Evolutionary conservation across 1,140 invertebrate species (phyloP).

Genomic region (Drosophila rufa): DNA sequence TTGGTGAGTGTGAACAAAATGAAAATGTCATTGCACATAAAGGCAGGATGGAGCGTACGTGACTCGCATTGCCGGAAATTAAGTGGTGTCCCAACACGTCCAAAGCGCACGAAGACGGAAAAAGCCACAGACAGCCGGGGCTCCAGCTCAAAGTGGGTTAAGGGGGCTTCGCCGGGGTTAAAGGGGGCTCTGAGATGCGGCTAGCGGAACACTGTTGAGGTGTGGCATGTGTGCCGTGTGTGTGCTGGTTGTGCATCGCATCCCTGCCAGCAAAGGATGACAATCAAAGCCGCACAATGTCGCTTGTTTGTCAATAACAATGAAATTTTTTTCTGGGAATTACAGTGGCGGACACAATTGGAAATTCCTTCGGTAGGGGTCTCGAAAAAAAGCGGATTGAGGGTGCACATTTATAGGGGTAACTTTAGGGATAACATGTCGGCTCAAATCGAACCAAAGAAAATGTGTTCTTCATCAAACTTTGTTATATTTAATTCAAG

Average conservation of each 20-base stretch:
- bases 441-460: not conserved
- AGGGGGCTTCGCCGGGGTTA: constrained; percentile 6
- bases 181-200: constrained; percentile 23
- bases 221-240: constrained; percentile 24
- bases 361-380: constrained; percentile 2
- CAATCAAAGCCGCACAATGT: constrained; percentile 75
- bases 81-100: constrained; percentile 76
- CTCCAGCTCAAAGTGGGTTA: constrained; percentile 7
- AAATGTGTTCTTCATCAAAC: not conserved
- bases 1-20: constrained; percentile 66
- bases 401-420: constrained; percentile 3
- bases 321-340: constrained; percentile 45
- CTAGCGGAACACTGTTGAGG: constrained; percentile 42
- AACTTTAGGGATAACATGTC: not conserved
- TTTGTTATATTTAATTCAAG: not conserved
- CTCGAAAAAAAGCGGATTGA: not conserved
- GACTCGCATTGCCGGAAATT: constrained; percentile 77
- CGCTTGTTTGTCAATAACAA: constrained; percentile 77
- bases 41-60: constrained; percentile 74
- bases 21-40: constrained; percentile 77
- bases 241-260: constrained; percentile 27
- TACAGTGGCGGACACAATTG: constrained; percentile 5
- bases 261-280: constrained; percentile 45
- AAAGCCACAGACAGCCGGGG: constrained; percentile 50
- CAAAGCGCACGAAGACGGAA: constrained; percentile 67